These are phyloP conservation scores for Caiman crocodilus DNA, from an alignment of 2,797 vertebrate species.

Conservation along the genomic window DNA sequence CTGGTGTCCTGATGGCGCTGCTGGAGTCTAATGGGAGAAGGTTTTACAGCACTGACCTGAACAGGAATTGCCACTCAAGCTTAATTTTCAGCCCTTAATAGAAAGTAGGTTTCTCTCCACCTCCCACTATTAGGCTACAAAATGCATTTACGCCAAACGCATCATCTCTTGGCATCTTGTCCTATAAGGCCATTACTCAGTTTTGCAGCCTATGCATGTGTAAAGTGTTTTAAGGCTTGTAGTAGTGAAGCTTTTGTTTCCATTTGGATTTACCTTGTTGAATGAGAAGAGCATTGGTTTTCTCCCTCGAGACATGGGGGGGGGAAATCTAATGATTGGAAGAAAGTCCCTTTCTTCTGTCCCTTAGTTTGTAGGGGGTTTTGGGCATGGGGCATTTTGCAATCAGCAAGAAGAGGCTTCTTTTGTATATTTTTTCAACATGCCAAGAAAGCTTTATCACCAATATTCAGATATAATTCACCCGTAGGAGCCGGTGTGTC, in stretches of 20 bases:
- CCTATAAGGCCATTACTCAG: background rate
- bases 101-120: background rate
- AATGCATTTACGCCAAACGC: background rate
- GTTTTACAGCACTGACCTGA: background rate
- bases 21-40: background rate
- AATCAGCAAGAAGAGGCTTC: background rate
- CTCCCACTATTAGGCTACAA: background rate
- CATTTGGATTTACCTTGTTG: constrained; percentile 30
- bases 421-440: constrained; percentile 6
- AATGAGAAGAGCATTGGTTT: background rate
- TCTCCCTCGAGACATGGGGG: background rate
- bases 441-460: background rate
- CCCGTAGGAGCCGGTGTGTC: background rate
- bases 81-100: background rate
- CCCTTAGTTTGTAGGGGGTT: background rate
- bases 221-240: background rate
- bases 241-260: constrained; percentile 23
- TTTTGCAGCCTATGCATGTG: constrained; percentile 6
- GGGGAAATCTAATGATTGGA: constrained; percentile 2
- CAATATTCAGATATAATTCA: constrained; percentile 14
- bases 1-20: background rate
- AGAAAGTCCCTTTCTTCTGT: background rate
- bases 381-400: background rate
- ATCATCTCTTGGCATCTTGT: background rate
- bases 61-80: background rate